Conservation (phyloP, 2,888 invertebrate species). For the Acrocera orbiculus region DNA sequence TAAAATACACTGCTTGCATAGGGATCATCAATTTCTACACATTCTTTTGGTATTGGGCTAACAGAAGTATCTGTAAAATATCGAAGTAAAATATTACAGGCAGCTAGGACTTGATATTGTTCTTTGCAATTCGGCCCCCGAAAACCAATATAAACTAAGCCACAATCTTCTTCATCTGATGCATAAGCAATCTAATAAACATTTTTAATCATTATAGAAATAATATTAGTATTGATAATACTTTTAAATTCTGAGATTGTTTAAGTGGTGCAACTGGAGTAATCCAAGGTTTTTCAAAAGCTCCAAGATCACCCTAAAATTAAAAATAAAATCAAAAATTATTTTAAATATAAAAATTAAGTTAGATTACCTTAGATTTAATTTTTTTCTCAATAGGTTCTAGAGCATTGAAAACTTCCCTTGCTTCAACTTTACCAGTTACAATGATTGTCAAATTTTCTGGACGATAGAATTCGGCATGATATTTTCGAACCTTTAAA, state of each 20-base stretch:
- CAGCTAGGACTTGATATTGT: constrained; percentile 41
- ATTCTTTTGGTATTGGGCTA: constrained; percentile 63
- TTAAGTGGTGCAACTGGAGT: constrained; percentile 45
- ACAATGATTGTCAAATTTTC: constrained; percentile 75
- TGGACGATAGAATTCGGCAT: constrained; percentile 71
- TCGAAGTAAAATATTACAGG: constrained; percentile 50
- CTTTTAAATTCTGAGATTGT: constrained; percentile 36
- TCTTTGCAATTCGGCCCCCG: constrained; percentile 48
- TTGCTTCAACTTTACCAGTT: constrained; percentile 59
- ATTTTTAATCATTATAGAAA: neutral
- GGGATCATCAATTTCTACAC: constrained; percentile 68
- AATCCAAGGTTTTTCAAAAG: constrained; percentile 63
- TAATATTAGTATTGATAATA: constrained; percentile 13
- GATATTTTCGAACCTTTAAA: constrained; percentile 54
- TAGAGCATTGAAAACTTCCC: constrained; percentile 56
- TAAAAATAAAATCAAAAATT: constrained; percentile 3
- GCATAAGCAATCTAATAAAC: constrained; percentile 28
- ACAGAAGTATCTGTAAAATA: constrained; percentile 78
- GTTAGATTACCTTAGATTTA: constrained; percentile 28
- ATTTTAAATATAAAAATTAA: constrained; percentile 2
- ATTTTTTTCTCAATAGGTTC: constrained; percentile 60
- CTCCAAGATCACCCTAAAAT: constrained; percentile 6
- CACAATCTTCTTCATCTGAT: constrained; percentile 68
- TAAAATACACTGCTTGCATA: constrained; percentile 50
- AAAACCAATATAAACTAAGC: constrained; percentile 61